Percentiles rank a stretch among this genome's conserved stretches.
Conservation (phyloP, 2,888 invertebrate genomes). For the Catonia carolina region DNA sequence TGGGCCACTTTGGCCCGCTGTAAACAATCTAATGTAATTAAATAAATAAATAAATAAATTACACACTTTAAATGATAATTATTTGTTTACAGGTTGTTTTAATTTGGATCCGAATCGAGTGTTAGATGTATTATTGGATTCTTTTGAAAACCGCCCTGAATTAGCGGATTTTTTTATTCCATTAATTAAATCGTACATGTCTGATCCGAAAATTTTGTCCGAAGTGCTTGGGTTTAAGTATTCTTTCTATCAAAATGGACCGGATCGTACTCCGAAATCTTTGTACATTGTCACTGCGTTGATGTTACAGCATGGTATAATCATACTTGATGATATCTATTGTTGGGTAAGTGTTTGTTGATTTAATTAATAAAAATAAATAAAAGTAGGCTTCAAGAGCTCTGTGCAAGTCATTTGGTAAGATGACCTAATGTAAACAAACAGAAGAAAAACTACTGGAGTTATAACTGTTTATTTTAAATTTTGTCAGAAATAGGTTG, state of each 20-base stretch:
- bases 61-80: too few relatives aligned
- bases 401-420: too few relatives aligned
- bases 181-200: conserved; percentile 79
- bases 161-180: conserved; percentile 74
- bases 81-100: conserved; percentile 74
- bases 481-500: too few relatives aligned
- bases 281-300: conserved; percentile 85
- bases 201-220: conserved; percentile 78
- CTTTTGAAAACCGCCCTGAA: conserved; percentile 83
- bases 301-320: conserved; percentile 79
- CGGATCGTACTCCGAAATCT: conserved; percentile 66
- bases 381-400: too few relatives aligned
- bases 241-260: conserved; percentile 58
- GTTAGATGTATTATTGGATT: conserved; percentile 91
- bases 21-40: too few relatives aligned
- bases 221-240: conserved; percentile 95
- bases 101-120: conserved; percentile 98
- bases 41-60: too few relatives aligned
- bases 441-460: too few relatives aligned
- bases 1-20: too few relatives aligned
- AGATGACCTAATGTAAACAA: too few relatives aligned
- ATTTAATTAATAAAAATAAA: neutral
- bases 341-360: conserved; percentile 68
- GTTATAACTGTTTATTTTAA: too few relatives aligned
- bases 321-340: conserved; percentile 81